A percentile compares a stretch with the other conserved stretches of the same genome.
phyloP scores from a whole-genome alignment of 2,113 vertebrate genomes.

The Tachysurus fulvidraco region DNA sequence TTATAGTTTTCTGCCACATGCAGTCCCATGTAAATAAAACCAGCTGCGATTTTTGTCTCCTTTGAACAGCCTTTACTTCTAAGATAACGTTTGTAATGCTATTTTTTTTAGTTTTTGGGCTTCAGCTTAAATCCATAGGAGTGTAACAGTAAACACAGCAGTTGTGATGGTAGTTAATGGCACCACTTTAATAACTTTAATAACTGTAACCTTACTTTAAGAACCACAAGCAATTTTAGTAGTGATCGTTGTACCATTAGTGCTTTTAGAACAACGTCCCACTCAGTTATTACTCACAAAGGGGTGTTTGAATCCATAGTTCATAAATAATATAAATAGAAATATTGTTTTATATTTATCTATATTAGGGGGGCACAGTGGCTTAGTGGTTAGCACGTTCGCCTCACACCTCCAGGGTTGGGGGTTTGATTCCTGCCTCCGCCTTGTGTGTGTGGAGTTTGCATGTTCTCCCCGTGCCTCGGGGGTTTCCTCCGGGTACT shows the following conservation, averaged over 20 bases:
- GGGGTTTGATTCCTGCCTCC: too few relatives aligned
- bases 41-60: not conserved
- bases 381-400: too few relatives aligned
- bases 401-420: too few relatives aligned
- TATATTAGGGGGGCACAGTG: too few relatives aligned
- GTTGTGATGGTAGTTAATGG: not conserved
- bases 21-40: not conserved
- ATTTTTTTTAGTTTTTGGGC: not conserved
- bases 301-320: not conserved
- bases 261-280: not conserved
- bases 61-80: not conserved
- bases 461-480: too few relatives aligned
- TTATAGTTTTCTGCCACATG: too few relatives aligned
- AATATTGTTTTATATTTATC: not conserved
- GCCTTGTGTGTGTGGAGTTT: too few relatives aligned
- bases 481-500: too few relatives aligned
- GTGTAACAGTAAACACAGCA: not conserved
- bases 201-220: not conserved
- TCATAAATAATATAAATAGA: not conserved
- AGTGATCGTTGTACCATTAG: not conserved
- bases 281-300: not conserved
- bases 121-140: not conserved
- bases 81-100: not conserved
- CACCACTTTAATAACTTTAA: not conserved
- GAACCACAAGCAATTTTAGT: not conserved